Evolutionary conservation across 2,888 invertebrate genomes (phyloP).

Genomic region (Hoplodrina blanda): DNA sequence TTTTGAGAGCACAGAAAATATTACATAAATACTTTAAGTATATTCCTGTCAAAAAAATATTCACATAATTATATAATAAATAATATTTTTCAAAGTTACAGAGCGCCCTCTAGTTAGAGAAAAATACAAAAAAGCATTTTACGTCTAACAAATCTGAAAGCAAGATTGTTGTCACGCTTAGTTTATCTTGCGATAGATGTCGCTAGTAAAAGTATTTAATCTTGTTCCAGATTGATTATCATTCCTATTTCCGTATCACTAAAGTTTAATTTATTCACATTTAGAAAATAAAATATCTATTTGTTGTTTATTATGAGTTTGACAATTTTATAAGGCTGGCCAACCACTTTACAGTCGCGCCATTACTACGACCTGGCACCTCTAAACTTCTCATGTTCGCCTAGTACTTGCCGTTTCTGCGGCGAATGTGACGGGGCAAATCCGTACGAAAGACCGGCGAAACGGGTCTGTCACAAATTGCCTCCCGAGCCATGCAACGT

Average conservation of each 20-base stretch:
- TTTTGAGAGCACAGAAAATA: too few species aligned
- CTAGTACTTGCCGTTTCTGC: conserved; percentile 49
- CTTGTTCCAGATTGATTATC: neutral
- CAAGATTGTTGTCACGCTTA: neutral
- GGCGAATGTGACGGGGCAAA: conserved; percentile 52
- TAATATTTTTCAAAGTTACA: neutral
- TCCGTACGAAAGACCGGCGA: neutral
- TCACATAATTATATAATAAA: too few species aligned
- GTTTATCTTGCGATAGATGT: conserved; percentile 16
- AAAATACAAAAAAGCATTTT: neutral
- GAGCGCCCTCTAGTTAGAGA: conserved; percentile 24
- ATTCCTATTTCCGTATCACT: too few species aligned
- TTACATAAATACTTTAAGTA: too few species aligned
- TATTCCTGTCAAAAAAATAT: too few species aligned
- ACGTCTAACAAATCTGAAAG: neutral
- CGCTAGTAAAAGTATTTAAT: neutral
- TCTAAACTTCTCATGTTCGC: conserved; percentile 38
- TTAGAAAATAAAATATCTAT: too few species aligned
- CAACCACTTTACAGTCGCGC: neutral
- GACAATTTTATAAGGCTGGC: neutral
- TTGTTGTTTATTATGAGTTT: neutral
- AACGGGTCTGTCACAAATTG: neutral
- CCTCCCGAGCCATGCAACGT: neutral
- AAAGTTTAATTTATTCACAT: too few species aligned
- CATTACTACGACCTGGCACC: neutral